Evolutionary conservation across 2,797 vertebrate species (phyloP).

Genomic region (Spinus olivaceus): DNA sequence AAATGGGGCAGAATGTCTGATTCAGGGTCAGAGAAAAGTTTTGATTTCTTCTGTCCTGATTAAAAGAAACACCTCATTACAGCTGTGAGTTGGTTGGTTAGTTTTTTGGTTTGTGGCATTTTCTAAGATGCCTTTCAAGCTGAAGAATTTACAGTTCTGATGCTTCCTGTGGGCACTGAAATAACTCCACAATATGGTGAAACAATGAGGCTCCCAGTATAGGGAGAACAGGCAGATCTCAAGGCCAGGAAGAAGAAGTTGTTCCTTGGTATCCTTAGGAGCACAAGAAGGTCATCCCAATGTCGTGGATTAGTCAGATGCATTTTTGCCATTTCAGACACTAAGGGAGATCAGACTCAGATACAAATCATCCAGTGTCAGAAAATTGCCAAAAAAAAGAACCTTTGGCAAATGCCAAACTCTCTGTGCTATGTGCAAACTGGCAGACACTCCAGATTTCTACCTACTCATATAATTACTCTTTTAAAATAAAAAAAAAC

Average conservation of each 20-base stretch:
- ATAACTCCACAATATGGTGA: not conserved
- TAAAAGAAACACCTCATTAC: not conserved
- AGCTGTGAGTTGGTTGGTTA: not conserved
- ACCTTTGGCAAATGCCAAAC: not conserved
- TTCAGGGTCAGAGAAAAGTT: not conserved
- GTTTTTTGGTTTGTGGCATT: not conserved
- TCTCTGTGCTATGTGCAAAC: not conserved
- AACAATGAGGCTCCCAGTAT: not conserved
- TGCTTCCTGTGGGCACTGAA: not conserved
- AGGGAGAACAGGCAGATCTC: not conserved
- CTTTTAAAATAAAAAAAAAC: not conserved
- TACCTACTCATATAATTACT: not conserved
- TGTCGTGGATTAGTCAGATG: not conserved
- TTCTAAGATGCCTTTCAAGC: not conserved
- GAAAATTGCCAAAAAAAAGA: not conserved
- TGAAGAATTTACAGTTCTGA: not conserved
- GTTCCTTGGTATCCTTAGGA: not conserved
- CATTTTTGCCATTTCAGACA: slow-evolving; percentile 17
- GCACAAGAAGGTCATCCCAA: not conserved
- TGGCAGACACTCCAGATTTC: not conserved
- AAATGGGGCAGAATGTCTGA: not conserved
- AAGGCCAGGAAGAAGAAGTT: not conserved
- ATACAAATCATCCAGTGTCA: slow-evolving; percentile 12
- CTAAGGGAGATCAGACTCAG: not conserved
- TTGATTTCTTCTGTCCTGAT: not conserved